Evolutionary conservation across 1,140 invertebrate genomes (phyloP).

Genomic region (Octopus sinensis): DNA sequence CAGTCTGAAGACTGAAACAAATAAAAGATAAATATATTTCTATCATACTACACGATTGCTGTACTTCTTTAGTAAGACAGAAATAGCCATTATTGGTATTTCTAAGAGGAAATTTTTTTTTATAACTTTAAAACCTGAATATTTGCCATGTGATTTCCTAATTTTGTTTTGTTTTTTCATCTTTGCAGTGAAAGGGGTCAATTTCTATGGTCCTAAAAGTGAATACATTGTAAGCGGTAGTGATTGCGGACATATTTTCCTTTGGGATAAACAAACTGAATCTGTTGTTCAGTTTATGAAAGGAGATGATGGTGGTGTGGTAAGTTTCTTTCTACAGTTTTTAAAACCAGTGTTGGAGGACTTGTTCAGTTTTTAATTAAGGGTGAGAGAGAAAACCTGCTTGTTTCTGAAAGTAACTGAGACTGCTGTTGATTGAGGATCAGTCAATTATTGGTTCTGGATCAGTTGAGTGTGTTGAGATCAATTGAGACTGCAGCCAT

Average conservation of each 20-base stretch:
- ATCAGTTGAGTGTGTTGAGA: too few species aligned
- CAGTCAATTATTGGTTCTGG: too few species aligned
- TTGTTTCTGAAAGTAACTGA: too few species aligned
- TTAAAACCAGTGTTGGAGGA: too few species aligned
- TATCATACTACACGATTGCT: neutral
- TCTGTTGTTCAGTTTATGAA: conserved; percentile 81
- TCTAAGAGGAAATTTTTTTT: too few species aligned
- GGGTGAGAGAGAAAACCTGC: too few species aligned
- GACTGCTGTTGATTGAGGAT: too few species aligned
- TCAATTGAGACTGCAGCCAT: too few species aligned
- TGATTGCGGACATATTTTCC: conserved; percentile 90
- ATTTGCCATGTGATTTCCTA: neutral
- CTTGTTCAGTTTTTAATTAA: too few species aligned
- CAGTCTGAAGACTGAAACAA: too few species aligned
- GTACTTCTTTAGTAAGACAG: neutral
- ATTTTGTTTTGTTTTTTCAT: conserved; percentile 14
- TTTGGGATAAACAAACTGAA: conserved; percentile 89
- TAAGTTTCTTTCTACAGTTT: conserved; percentile 59
- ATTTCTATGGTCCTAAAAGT: conserved; percentile 87
- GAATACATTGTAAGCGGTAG: conserved; percentile 87
- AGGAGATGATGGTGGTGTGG: conserved; percentile 82
- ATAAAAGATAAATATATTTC: too few species aligned
- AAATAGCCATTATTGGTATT: neutral
- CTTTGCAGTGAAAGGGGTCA: conserved; percentile 81
- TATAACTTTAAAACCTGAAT: too few species aligned